phyloP scores from a whole-genome alignment of 1,140 invertebrate genomes.

The Pristionchus pacificus region DNA sequence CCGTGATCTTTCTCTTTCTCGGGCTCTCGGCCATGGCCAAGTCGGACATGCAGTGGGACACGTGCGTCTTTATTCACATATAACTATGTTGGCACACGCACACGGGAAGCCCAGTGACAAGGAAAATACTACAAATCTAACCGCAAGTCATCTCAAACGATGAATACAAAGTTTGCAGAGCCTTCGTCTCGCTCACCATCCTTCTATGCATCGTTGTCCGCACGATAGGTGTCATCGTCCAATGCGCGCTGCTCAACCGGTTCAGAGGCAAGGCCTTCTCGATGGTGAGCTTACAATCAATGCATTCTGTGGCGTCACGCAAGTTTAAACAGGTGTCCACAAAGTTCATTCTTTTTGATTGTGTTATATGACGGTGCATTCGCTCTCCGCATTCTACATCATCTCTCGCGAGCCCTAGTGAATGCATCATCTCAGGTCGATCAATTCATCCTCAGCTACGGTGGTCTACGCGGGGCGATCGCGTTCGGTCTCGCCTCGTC shows the following conservation, averaged over 20 bases:
- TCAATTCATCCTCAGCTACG: constrained; percentile 35
- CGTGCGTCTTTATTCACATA: no score
- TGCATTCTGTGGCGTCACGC: no score
- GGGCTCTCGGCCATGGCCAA: constrained; percentile 90
- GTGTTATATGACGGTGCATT: no score
- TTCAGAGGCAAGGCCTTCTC: constrained; percentile 20
- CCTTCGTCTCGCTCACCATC: constrained; percentile 86
- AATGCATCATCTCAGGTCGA: constrained; percentile 20
- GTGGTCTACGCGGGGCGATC: constrained; percentile 35
- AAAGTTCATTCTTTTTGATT: no score
- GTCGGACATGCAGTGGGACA: constrained; percentile 80
- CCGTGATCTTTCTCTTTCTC: constrained; percentile 97
- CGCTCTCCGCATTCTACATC: no score
- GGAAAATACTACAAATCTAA: no score
- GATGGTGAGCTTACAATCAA: no score
- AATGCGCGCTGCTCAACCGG: constrained; percentile 27
- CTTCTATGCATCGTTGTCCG: constrained; percentile 88
- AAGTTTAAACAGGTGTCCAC: no score
- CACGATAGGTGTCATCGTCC: constrained; percentile 63
- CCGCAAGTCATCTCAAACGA: no score
- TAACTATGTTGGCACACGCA: no score
- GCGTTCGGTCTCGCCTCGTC: constrained; percentile 32
- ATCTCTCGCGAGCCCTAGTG: not conserved
- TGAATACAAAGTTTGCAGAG: no score
- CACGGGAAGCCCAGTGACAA: no score